Evolutionary conservation across 2,113 vertebrate species (phyloP), one percentile per base, ranked within the genome.

Genomic region (Dicentrarchus labrax): DNA sequence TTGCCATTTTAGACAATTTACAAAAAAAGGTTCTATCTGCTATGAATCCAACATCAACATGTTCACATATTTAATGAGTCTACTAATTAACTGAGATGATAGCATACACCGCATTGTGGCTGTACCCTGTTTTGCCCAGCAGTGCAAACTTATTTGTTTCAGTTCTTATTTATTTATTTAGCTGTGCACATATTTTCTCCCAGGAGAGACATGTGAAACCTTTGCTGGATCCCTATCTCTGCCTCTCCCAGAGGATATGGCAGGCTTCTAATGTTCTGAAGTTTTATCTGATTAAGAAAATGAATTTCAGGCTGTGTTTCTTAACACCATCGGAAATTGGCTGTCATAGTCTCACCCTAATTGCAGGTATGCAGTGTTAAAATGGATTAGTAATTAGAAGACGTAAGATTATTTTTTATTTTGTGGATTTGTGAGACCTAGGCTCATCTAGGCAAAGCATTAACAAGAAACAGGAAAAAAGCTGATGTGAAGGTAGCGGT

Each of bases 1-100:
- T 86, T 86, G 85, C 75, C 88, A 93, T 92, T 93, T 90, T 85
- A 87, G 89, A 91, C 88, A 88, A 89, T 93, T 93, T 91, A 88
- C 45, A 76, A 81, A 83, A 83, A 86, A 82, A 76, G 80, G 68
- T 41, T 85, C 53, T 76, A 77, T 90, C 76, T 80, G 60, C 90
- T 72, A 19, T 22, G 22, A 86, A 88, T 92, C 91, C 87, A 77
- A 84, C 89, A 88, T 92, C 88, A 82, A 76, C 85, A 89, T 90
- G 90, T 84, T 90, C 90, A 86, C 80, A 80, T 82, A 83, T 81
- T 82, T 94, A 94, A 92, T 93, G 90, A 91, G 84, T 57, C 80
- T 86, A 76, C 87, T 94, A 92, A 94, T 94, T 93, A 90, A 70
- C 86, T 12, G 54, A 30, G 85, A 88, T 90, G 91, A 92, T 91